Evolutionary conservation across 2,888 invertebrate species (phyloP).

Genomic region (Abrostola triplasia): DNA sequence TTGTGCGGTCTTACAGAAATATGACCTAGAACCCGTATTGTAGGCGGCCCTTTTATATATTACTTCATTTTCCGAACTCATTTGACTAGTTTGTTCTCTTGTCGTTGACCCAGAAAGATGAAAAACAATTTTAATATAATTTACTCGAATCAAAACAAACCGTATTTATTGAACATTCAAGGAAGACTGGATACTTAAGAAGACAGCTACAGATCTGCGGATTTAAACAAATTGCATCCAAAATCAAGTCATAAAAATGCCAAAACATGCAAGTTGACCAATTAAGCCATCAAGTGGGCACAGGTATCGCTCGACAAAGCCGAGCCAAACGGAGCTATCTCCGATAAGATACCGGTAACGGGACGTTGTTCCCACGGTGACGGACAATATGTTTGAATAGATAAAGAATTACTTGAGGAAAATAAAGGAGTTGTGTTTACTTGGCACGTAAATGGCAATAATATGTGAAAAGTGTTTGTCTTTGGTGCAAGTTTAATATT

Average conservation of each 20-base stretch:
- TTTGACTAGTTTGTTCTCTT: slow-evolving; percentile 3
- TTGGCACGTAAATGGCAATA: slow-evolving; percentile 40
- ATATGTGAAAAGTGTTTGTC: slow-evolving; percentile 22
- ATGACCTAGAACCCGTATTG: slow-evolving; percentile 43
- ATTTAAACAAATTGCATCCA: slow-evolving; percentile 30
- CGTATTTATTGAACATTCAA: not conserved
- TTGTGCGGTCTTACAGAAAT: slow-evolving; percentile 40
- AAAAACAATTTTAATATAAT: not conserved
- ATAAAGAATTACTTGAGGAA: slow-evolving; percentile 55
- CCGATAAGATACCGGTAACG: slow-evolving; percentile 60
- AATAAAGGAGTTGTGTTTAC: slow-evolving; percentile 53
- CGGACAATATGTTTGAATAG: slow-evolving; percentile 51
- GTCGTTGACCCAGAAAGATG: not conserved
- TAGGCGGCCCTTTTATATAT: slow-evolving; percentile 11
- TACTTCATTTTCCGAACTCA: slow-evolving; percentile 4
- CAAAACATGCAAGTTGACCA: slow-evolving; percentile 52
- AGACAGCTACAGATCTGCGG: slow-evolving; percentile 10
- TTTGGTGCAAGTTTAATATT: slow-evolving; percentile 1
- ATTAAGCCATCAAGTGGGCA: slow-evolving; percentile 49
- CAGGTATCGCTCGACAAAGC: slow-evolving; percentile 46
- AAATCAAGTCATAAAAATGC: slow-evolving; percentile 36
- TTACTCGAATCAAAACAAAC: not conserved
- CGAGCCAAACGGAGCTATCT: slow-evolving; percentile 53
- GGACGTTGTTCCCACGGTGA: slow-evolving; percentile 58
- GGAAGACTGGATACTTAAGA: not conserved